Evolutionary conservation across 92 coral and sea anemone genomes (phyloP), one percentile per base, ranked within the genome.

Genomic region (Montipora capitata): DNA sequence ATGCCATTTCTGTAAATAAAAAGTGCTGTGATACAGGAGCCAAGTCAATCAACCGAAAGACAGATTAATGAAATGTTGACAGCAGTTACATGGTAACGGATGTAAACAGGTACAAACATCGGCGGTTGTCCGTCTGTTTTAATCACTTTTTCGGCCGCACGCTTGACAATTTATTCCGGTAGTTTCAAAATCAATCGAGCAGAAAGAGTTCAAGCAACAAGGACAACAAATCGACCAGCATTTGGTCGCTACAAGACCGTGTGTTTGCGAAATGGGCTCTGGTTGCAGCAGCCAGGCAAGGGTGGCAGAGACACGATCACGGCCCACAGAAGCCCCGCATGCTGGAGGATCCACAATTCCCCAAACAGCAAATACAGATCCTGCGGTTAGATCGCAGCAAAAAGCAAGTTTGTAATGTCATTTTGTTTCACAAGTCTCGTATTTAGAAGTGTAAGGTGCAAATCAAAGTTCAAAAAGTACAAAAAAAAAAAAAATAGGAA

Each of bases 71-170:
- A 61, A 72, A 70, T 3, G 70, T 61, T 89, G 95, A 79, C 95
- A 92, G 76, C 18, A n/a, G 88, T 92, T 18, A 71, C 95, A 52
- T 84, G 73, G 95, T 86, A 85, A 92, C 93, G 57, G 90, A 43
- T 88, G 88, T 92, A 92, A 92, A 92, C 95, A 92, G 63, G 88
- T 62, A 85, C 85, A 92, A 92, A 92, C 95, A 92, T 3, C 74
- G 67, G 42, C 77, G 84, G 72, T 40, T 72, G 8, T 54, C 71
- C 44, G 87, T 72, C 79, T 72, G 45, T 74, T 40, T 67, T 65
- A 57, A 58, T 49, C 72, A 41, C 59, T 13, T 70, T 27, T 58
- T 70, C 87, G 56, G 58, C 59, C 40, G 72, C 80, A 41, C 80
- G 80, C 87, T 80, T 83, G 87, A 83, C 87, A 83, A 9, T n/a